Percentiles rank a stretch among this genome's conserved stretches.
Evolutionary conservation across 2,888 invertebrate genomes (phyloP).

Genomic region (Aphidoletes aphidimyza): DNA sequence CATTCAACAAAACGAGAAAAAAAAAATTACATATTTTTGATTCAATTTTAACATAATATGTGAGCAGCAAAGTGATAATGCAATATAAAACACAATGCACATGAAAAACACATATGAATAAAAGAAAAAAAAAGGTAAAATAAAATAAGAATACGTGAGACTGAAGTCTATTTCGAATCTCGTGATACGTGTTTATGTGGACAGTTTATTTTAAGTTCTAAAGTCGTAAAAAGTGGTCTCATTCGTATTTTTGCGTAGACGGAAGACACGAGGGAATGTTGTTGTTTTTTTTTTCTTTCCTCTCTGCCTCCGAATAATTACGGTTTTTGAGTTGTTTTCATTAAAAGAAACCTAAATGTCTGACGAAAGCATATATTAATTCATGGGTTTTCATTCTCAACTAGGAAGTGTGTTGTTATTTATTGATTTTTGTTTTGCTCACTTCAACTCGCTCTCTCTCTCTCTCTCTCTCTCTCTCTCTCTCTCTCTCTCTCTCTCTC

Average conservation of each 20-base stretch:
- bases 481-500: too few species aligned
- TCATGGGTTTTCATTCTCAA: not conserved
- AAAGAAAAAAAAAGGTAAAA: too few species aligned
- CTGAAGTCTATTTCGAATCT: conserved; percentile 22
- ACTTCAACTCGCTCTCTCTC: too few species aligned
- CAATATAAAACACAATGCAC: not conserved
- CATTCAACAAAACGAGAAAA: too few species aligned
- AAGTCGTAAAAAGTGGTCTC: conserved; percentile 40
- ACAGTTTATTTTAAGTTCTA: conserved; percentile 45
- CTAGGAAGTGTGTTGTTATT: not conserved
- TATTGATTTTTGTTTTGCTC: not conserved
- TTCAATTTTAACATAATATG: not conserved
- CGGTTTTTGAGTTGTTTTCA: not conserved
- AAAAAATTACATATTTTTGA: too few species aligned
- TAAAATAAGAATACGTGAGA: too few species aligned
- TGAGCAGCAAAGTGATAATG: not conserved
- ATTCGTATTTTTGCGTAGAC: conserved; percentile 34
- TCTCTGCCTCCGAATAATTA: not conserved
- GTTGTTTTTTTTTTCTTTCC: not conserved
- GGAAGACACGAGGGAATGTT: conserved; percentile 5
- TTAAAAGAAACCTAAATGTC: not conserved
- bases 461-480: not conserved
- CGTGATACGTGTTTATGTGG: conserved; percentile 40
- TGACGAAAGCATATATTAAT: not conserved
- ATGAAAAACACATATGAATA: not conserved